phyloP scores from a whole-genome alignment of 2,888 invertebrate species.

The Stenodema calcarata region DNA sequence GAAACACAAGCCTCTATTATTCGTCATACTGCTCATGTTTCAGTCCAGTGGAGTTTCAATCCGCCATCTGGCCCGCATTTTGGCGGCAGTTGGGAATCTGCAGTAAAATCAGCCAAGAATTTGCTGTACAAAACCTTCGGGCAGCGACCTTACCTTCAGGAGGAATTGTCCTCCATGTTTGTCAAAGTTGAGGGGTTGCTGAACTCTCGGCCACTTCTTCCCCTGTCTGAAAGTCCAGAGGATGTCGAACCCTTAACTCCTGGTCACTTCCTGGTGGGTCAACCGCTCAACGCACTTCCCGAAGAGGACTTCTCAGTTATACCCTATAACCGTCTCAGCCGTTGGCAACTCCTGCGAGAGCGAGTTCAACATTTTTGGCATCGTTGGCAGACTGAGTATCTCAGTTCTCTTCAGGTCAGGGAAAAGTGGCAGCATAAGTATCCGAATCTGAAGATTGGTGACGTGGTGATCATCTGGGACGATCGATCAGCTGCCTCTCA shows the following conservation, averaged over 20 bases:
- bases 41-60: conserved; percentile 19
- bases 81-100: no score
- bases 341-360: conserved; percentile 58
- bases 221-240: no score
- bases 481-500: no score
- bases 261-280: neutral
- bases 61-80: conserved; percentile 58
- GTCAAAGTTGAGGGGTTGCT: neutral
- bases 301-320: conserved; percentile 54
- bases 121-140: neutral
- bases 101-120: neutral
- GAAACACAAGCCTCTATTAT: neutral
- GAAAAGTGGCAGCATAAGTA: no score
- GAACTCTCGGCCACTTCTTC: no score
- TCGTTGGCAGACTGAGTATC: no score
- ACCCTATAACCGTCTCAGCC: conserved; percentile 50
- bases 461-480: no score
- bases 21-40: neutral
- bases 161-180: neutral
- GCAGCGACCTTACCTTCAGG: no score
- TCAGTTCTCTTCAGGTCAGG: no score
- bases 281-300: conserved; percentile 49
- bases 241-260: no score
- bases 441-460: no score
- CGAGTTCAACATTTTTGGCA: no score